Evolutionary conservation across 2,113 vertebrate species (phyloP), one percentile per base, ranked within the genome.

Genomic region (Orcinus orca): DNA sequence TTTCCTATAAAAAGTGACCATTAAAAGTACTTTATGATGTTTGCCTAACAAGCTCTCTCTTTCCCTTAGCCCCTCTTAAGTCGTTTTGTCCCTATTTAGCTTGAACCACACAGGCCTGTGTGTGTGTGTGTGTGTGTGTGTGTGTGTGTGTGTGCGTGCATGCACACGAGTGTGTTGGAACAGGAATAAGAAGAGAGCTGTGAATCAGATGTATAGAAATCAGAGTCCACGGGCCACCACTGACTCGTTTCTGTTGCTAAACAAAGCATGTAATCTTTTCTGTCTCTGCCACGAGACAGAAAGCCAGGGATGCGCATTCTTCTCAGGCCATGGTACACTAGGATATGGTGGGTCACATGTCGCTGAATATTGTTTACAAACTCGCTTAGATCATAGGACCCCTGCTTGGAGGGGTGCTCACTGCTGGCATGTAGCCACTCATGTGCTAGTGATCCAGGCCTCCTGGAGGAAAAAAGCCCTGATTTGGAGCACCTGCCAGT

Each of bases 171-270:
- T 67, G 12, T 81, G 26, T 53, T n/a, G 7, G 44, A 76, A 65
- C 26, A 65, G 60, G 53, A 88, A 71, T 82, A 62, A 31, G n/a
- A 85, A 12, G 41, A 95, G 18, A 63, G 33, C 67, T 92, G 29
- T 90, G 44, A 94, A 41, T 89, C 77, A 92, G 67, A 65, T 41
- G n/a, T 81, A 63, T 88, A 82, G 93, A 96, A 93, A 88, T 93
- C 58, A 86, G 77, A 92, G 73, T 53, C 47, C 50, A 74, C 55
- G 14, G 25, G n/a, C 70, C 38, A 84, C 77, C 50, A 60, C n/a
- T 82, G 60, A 89, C 71, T 77, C 1, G 1, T 82, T 96, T 79
- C 80, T 87, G 88, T 87, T 60, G 80, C 80, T 90, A 82, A 92
- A 44, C 92, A 92, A 96, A 65, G 15, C 65, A 41, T 81, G 36